Conservation (phyloP, 2,113 vertebrate species). For the Ranitomeya imitator region DNA sequence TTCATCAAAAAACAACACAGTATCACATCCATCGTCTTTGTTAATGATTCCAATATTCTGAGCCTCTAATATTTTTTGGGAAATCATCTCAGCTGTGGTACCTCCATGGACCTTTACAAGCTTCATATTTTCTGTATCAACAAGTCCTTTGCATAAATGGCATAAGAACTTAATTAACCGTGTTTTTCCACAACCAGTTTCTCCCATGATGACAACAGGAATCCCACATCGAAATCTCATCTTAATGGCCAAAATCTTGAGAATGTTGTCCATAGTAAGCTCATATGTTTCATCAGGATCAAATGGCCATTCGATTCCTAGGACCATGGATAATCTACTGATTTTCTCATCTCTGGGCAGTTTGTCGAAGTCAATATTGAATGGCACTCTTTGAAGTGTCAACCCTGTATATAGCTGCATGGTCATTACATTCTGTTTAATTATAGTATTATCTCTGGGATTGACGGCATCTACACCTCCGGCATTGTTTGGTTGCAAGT, state of each 20-base stretch:
- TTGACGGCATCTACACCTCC: conserved; percentile 80
- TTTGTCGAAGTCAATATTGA: conserved; percentile 85
- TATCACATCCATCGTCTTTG: conserved; percentile 76
- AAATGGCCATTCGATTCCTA: conserved; percentile 79
- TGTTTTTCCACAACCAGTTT: conserved; percentile 95
- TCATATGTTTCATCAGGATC: conserved; percentile 94
- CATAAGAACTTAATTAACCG: conserved; percentile 90
- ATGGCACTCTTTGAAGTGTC: conserved; percentile 81
- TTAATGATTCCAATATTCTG: conserved; percentile 75
- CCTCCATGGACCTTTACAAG: conserved; percentile 95
- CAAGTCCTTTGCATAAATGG: conserved; percentile 71
- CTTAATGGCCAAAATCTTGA: conserved; percentile 93
- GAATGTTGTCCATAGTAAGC: conserved; percentile 89
- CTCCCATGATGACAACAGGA: conserved; percentile 95
- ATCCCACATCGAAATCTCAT: conserved; percentile 95
- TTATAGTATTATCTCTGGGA: conserved; percentile 69
- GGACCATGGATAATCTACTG: conserved; percentile 78
- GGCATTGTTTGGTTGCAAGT: conserved; percentile 69
- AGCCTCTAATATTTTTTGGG: conserved; percentile 79
- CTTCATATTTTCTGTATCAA: conserved; percentile 81
- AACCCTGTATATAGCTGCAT: conserved; percentile 73
- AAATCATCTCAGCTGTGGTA: conserved; percentile 84
- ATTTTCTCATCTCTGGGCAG: conserved; percentile 84
- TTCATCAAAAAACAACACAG: conserved; percentile 93
- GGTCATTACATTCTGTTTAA: conserved; percentile 83